Base-by-base conservation (phyloP, 2,113 vertebrate species). In the Cololabis saira region DNA sequence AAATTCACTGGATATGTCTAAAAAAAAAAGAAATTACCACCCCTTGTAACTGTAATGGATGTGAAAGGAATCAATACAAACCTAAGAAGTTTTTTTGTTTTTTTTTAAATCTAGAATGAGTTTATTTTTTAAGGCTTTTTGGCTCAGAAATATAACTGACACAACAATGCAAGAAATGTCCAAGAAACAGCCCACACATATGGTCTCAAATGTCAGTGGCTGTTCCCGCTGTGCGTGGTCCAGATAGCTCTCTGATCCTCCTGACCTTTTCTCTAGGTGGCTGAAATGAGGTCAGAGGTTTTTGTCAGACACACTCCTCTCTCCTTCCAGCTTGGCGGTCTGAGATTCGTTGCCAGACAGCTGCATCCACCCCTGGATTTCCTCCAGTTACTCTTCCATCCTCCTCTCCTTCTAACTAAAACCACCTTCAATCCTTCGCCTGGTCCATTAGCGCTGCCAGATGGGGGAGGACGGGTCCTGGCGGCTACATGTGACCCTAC, bases 381-480 rank as follows among this genome's bases (percentile, higher is more conserved):
- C 55, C 14, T 65, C 41, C 18, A 13, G 4, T 21, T 49, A 41
- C 62, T 60, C 43, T 57, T 17, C 58, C 14, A 12, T 81, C 19
- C 53, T 44, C 18, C 41, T 43, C 45, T 50, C 56, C 55, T 78
- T 87, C 86, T 90, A 82, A 88, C 83, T 89, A 85, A 90, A 87
- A 87, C 81, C 90, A 90, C 85, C 87, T 88, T 87, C 84, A 43
- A 49, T 87, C 84, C 80, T 76, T 76, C 67, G 75, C 78, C 81
- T 60, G 70, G 84, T 90, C 84, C 89, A 91, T 92, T 91, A 92
- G 79, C 68, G 80, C 71, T 58, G 83, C 79, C 87, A 90, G 87
- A 85, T 84, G 86, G 84, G 80, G 80, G 80, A 82, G 85, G 80
- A 45, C 76, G 75, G 69, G 71, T 76, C 68, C 80, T 90, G 77